These are phyloP conservation scores for Dolichomitus sp. DNA, from an alignment of 2,888 invertebrate genomes.

Conservation along the genomic window DNA sequence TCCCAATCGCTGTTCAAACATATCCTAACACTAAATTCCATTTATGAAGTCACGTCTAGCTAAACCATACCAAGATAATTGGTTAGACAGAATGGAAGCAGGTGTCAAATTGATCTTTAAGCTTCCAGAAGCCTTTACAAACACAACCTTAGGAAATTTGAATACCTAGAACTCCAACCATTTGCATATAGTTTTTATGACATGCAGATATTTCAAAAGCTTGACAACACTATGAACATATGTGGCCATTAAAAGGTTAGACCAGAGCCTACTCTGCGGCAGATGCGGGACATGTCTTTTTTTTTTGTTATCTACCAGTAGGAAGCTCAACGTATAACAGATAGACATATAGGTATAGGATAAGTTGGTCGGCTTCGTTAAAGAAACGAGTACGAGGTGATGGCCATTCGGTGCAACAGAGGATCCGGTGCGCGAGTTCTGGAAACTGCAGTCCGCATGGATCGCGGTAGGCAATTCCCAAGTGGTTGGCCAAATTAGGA, in stretches of 20 bases:
- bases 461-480: slow-evolving; percentile 57
- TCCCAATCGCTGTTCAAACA: no score
- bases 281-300: neutral
- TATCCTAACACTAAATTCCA: no score
- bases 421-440: slow-evolving; percentile 35
- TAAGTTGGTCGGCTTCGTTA: slow-evolving; percentile 40
- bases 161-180: neutral
- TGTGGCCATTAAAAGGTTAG: neutral
- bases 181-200: no score
- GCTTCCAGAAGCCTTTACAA: neutral
- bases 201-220: neutral
- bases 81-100: no score
- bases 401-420: slow-evolving; percentile 32
- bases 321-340: neutral
- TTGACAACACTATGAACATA: neutral
- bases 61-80: no score
- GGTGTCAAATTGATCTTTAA: neutral
- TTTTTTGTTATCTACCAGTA: neutral
- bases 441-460: slow-evolving; percentile 51
- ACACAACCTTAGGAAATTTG: no score
- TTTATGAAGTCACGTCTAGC: no score
- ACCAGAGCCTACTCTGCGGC: neutral
- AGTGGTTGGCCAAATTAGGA: slow-evolving; percentile 74
- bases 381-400: slow-evolving; percentile 61
- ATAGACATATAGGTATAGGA: neutral